Evolutionary conservation across 2,113 vertebrate genomes (phyloP), one percentile per base, ranked within the genome.

Genomic region (Caracal caracal): DNA sequence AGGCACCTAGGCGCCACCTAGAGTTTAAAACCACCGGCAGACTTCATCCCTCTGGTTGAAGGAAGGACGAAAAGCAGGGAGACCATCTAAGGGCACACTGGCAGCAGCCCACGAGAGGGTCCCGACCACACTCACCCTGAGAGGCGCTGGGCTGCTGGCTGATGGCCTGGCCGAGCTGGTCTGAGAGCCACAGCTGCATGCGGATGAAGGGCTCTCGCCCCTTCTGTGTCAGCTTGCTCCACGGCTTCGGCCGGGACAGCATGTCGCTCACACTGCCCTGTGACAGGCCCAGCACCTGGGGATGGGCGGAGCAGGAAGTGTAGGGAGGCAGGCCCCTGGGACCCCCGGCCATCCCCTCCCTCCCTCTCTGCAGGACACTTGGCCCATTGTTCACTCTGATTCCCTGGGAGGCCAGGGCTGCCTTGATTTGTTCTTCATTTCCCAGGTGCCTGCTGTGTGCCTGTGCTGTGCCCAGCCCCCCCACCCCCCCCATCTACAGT

Each of bases 261-360:
- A 99, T 99, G 99, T 99, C 99, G 0, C 99, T 99, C 97, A 99
- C 99, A 0, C 99, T 99, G 98, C 99, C 99, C 98, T 99, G 99
- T 47, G 99, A 99, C 96, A 99, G 99, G 10, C 99, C 99, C 98
- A 99, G 99, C 93, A 99, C 99, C 99, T 99, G 97, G 5, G 11
- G 0, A 66, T 65, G 40, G 96, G 37, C 0, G 0, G 0, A 43
- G 88, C 0, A 0, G 65, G 82, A 70, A 5, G 49, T 70, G 8
- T 1, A 49, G 79, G 79, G 94, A 22, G 88, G 80, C n/a, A 47
- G 89, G 56, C 22, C 40, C 3, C 10, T 4, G 24, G 63, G 26
- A 56, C 80, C 10, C 10, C 4, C 22, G n/a, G 26, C 26, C 51
- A 56, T 22, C 37, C 22, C 11, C 22, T 12, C 8, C 37, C 24